Evolutionary conservation across 1,140 invertebrate genomes (phyloP), one percentile per base, ranked within the genome.

Genomic region (Drosophila pseudoananassae): DNA sequence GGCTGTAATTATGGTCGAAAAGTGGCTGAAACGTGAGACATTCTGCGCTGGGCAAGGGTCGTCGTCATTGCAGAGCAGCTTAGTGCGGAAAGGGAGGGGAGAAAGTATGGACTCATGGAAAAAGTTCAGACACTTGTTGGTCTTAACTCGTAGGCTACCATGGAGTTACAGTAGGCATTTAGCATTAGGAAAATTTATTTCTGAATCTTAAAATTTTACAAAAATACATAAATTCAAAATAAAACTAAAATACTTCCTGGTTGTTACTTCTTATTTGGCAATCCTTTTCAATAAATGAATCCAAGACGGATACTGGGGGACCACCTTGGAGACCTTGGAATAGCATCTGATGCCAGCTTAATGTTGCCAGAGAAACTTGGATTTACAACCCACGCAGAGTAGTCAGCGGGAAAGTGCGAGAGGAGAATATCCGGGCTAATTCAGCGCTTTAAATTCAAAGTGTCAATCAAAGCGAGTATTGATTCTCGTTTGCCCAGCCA

Each of bases 11-110:
- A 88, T 88, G 83, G 75, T 64, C 55, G 78, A 70, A 87, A 88
- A 88, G 83, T 83, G 83, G 76, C 78, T 88, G 83, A 88, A 88
- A 88, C 76, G 83, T 88, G 83, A 88, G 82, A 85, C 82, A 85
- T 87, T 85, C 76, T 63, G 72, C 72, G 83, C 66, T 64, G 71
- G 74, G 58, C 75, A 82, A 72, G 75, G 69, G 77, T 69, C 73
- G 73, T 71, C 59, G 57, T 45, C 64, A 71, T 72, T 59, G 80
- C 75, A 54, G 14, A 66, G 66, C 63, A 56, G 47, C 51, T 49
- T 31, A 45, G 40, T 23, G 46, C 17, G 15, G 15, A 14, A 15
- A 23, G 38, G 58, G 20, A 2, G 10, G 14, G 38, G 38, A 9
- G 40, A 59, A 27, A 59, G 59, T n/a, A n/a, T n/a, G n/a, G n/a